Percentiles rank a stretch among this genome's conserved stretches.
phyloP scores from a whole-genome alignment of 2,113 vertebrate genomes.

The Leptodactylus fuscus region DNA sequence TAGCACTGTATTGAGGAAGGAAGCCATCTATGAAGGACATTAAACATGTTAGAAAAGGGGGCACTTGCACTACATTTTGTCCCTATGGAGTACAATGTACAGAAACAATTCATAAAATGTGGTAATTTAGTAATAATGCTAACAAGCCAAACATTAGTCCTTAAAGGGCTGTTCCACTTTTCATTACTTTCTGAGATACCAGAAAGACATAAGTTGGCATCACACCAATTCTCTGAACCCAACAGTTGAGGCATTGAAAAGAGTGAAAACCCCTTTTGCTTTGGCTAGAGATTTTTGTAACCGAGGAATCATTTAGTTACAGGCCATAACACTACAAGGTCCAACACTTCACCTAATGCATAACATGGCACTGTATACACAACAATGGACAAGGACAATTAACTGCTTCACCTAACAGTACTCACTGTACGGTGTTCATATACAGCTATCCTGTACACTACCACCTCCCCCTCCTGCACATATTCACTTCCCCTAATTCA shows the following conservation, averaged over 20 bases:
- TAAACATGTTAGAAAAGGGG: background rate
- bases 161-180: background rate
- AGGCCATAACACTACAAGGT: background rate
- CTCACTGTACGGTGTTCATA: background rate
- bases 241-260: background rate
- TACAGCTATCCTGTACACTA: background rate
- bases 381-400: constrained; percentile 1
- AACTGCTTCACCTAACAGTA: background rate
- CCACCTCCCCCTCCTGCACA: constrained; percentile 1
- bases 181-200: background rate
- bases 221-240: background rate
- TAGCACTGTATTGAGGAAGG: no score
- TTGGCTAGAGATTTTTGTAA: background rate
- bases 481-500: constrained; percentile 9
- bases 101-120: background rate
- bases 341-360: background rate
- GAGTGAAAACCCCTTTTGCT: background rate
- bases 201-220: background rate
- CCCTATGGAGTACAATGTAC: background rate
- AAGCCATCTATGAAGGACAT: background rate
- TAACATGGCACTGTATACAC: background rate
- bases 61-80: background rate
- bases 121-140: background rate
- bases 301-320: background rate
- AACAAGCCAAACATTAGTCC: background rate